Conservation (phyloP, 2,888 invertebrate species). For the Philaethria dido region DNA sequence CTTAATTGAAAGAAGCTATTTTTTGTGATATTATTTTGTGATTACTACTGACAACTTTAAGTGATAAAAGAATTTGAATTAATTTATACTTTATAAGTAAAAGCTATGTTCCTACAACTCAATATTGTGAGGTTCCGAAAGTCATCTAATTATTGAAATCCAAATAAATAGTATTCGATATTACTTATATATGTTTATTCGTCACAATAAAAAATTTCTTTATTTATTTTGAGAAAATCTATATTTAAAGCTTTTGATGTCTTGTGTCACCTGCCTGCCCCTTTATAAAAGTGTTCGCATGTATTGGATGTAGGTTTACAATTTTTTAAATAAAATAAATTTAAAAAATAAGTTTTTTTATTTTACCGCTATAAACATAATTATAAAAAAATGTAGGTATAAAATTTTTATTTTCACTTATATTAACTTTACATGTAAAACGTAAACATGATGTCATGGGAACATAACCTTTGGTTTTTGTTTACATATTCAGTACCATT, state of each 20-base stretch:
- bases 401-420: constrained; percentile 1
- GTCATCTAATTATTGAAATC: not conserved
- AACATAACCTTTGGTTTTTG: not conserved
- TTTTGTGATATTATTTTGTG: constrained; percentile 33
- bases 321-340: constrained; percentile 41
- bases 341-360: constrained; percentile 14
- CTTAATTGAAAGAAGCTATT: not conserved
- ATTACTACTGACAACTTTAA: constrained; percentile 24
- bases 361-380: not conserved
- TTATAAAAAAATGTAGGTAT: not conserved
- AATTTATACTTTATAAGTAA: constrained; percentile 16
- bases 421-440: not conserved
- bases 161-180: not conserved
- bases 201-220: constrained; percentile 18
- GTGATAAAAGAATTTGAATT: not conserved
- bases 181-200: not conserved
- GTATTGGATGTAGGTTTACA: constrained; percentile 46
- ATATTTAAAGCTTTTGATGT: constrained; percentile 35
- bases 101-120: constrained; percentile 29
- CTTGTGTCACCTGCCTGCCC: constrained; percentile 25
- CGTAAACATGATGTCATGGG: constrained; percentile 10
- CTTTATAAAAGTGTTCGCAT: constrained; percentile 51
- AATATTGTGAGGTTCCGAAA: not conserved
- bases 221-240: constrained; percentile 8
- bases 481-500: not conserved